These are phyloP conservation scores for Ophion costatus DNA, from an alignment of 2,888 invertebrate genomes.

Conservation along the genomic window DNA sequence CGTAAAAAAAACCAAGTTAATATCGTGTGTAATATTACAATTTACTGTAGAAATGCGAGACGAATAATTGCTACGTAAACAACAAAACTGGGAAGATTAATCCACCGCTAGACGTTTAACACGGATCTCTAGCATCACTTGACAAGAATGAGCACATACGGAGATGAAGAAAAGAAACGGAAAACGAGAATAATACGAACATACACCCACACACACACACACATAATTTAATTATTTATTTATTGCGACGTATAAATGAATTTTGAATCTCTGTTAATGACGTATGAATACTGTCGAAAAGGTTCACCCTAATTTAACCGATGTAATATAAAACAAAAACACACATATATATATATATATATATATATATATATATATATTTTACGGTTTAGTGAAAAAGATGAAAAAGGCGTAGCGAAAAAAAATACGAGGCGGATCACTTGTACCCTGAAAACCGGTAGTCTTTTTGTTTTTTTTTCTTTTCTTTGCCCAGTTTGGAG, in stretches of 20 bases:
- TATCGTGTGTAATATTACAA: conserved; percentile 83
- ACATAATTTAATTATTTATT: conserved; percentile 83
- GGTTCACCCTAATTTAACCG: conserved; percentile 78
- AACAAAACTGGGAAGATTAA: conserved; percentile 48
- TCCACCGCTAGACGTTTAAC: conserved; percentile 71
- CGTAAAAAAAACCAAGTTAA: conserved; percentile 77
- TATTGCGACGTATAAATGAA: conserved; percentile 81
- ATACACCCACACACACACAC: conserved; percentile 62
- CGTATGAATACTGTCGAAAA: conserved; percentile 74
- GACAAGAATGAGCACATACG: conserved; percentile 43
- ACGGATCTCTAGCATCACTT: conserved; percentile 78
- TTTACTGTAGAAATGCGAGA: conserved; percentile 78
- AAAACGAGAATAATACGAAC: conserved; percentile 4
- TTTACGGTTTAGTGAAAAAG: conserved; percentile 63
- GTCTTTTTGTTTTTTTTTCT: conserved; percentile 32
- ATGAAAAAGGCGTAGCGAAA: conserved; percentile 53
- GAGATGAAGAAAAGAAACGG: not conserved
- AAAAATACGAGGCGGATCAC: conserved; percentile 43
- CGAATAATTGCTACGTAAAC: conserved; percentile 75
- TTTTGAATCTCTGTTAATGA: conserved; percentile 79
- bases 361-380: conserved; percentile 51
- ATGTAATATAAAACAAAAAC: conserved; percentile 78
- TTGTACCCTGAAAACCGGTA: conserved; percentile 42
- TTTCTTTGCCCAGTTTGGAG: not conserved
- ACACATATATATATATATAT: conserved; percentile 48